Evolutionary conservation across 2,888 invertebrate genomes (phyloP), one percentile per base, ranked within the genome.

Genomic region (Maniola hyperantus): DNA sequence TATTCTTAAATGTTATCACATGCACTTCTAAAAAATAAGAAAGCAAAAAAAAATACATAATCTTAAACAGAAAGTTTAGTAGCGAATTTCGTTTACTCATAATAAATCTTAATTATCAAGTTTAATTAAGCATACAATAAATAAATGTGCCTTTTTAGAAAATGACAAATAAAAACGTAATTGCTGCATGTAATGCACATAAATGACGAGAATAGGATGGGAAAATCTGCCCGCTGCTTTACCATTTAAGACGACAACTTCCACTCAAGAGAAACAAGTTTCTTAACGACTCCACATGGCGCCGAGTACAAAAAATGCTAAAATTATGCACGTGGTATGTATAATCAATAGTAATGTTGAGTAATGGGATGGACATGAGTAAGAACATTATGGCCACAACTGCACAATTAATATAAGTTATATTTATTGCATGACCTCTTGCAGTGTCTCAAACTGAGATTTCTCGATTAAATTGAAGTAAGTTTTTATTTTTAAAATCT

Each of bases 241-340:
- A 42, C 70, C 70, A 58, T 68, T 64, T 70, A 68, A 53, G 64
- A 66, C 65, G 63, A 71, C 66, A 67, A 66, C 66, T 67, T 71
- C 69, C 65, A 72, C 70, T 73, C 71, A 69, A 66, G 67, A 71
- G 70, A 74, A 72, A 66, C 69, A 69, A 73, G 73, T 78, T 77
- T 74, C 71, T 74, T 71, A 72, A 76, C 74, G 72, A 77, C 78
- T 79, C 78, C 76, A 76, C 78, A 76, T 80, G 84, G 83, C 85
- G 83, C 82, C 81, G 74, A 62, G 74, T 70, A 75, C 75, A 80
- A 82, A 85, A 82, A 83, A 80, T 74, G 57, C 57, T 57, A 51
- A 66, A 68, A 67, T 66, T 66, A 69, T 66, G 65, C 72, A 59
- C 60, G 65, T 59, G 65, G 60, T 51, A 59, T 54, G 36, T 63